These are phyloP conservation scores for Acanthis flammea DNA, from an alignment of 2,797 vertebrate species.

Conservation along the genomic window DNA sequence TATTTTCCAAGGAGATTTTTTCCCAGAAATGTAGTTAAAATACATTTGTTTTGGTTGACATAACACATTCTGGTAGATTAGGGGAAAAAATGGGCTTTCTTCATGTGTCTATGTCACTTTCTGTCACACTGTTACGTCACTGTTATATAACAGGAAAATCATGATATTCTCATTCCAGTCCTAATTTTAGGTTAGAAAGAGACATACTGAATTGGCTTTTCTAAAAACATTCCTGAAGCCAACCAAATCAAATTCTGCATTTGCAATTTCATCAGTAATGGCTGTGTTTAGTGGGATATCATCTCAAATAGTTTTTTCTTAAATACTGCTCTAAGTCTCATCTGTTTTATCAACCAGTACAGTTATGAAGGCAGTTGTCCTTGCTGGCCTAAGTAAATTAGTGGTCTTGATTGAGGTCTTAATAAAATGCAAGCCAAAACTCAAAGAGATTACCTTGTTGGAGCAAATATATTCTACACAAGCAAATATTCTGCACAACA, in stretches of 20 bases:
- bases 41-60: neutral
- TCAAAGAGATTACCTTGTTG: neutral
- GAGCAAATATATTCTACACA: neutral
- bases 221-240: neutral
- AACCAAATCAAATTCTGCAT: neutral
- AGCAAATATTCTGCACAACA: neutral
- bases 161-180: neutral
- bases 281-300: neutral
- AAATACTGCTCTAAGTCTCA: neutral
- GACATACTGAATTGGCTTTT: neutral
- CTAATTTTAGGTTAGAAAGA: constrained; percentile 28
- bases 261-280: neutral
- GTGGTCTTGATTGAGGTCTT: neutral
- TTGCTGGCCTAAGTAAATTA: neutral
- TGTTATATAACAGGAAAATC: constrained; percentile 15
- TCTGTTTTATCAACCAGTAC: neutral
- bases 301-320: neutral
- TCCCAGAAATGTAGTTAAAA: neutral
- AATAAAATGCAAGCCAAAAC: neutral
- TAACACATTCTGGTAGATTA: neutral
- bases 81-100: neutral
- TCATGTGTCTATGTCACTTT: neutral
- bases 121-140: neutral
- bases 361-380: neutral
- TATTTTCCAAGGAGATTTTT: neutral